A percentile compares a stretch with the other conserved stretches of the same genome.
phyloP scores from a whole-genome alignment of 2,113 vertebrate genomes.

The Callopanchax toddi region DNA sequence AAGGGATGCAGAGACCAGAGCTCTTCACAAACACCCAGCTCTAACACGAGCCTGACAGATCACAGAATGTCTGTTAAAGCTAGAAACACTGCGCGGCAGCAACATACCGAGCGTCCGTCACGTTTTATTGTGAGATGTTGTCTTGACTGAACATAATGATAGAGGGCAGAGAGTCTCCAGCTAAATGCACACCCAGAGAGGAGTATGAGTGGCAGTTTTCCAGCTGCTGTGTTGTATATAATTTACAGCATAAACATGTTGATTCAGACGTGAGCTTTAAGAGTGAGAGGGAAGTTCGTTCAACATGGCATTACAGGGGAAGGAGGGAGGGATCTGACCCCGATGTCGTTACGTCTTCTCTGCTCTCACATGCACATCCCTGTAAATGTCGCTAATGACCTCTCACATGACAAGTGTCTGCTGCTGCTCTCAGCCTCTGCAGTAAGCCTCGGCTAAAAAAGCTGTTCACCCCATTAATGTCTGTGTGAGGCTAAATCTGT shows the following conservation, averaged over 20 bases:
- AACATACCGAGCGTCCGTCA: slow-evolving; percentile 28
- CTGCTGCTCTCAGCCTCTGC: slow-evolving; percentile 16
- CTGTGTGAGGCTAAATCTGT: slow-evolving; percentile 38
- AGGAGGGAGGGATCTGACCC: slow-evolving; percentile 32
- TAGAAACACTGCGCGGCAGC: slow-evolving; percentile 28
- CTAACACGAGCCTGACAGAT: slow-evolving; percentile 44
- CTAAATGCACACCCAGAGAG: slow-evolving; percentile 10
- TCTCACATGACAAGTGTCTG: slow-evolving; percentile 46
- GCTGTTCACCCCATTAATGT: slow-evolving; percentile 42
- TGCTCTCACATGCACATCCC: slow-evolving; percentile 18
- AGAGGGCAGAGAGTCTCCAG: slow-evolving; percentile 18
- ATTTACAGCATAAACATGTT: slow-evolving; percentile 53
- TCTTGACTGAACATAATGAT: slow-evolving; percentile 21
- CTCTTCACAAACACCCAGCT: slow-evolving; percentile 45
- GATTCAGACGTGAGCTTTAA: slow-evolving; percentile 33
- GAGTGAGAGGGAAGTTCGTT: slow-evolving; percentile 17
- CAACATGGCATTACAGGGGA: slow-evolving; percentile 24
- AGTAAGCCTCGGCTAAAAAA: slow-evolving; percentile 27
- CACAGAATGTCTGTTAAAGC: slow-evolving; percentile 42
- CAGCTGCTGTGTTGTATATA: slow-evolving; percentile 30
- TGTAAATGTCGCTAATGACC: slow-evolving; percentile 56
- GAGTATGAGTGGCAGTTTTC: slow-evolving; percentile 21
- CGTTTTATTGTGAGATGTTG: slow-evolving; percentile 45
- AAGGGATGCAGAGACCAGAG: slow-evolving; percentile 50
- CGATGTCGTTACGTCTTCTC: slow-evolving; percentile 13